Base-by-base conservation (phyloP, 1,140 invertebrate species). In the Acromyrmex charruanus region DNA sequence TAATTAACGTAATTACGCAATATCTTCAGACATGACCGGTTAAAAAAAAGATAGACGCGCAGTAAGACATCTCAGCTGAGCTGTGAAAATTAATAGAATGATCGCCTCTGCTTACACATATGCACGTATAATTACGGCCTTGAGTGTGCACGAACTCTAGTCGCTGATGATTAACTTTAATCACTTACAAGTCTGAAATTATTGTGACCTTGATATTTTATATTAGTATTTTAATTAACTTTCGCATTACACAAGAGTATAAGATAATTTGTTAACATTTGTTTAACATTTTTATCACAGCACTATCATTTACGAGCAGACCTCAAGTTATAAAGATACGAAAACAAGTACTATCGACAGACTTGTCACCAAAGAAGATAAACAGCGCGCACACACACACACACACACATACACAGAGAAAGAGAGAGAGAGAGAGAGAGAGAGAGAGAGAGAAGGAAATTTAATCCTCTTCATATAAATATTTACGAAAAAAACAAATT, bases 121-220 rank as follows among this genome's bases (percentile, higher is more conserved):
- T 39, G 35, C 44, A 44, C 4, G 35, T 14, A 16, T 68, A 68
- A 68, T 68, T 68, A 68, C 12, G 35, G 35, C 12, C 66, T 49
- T 49, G 39, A 69, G 12, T 69, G n/a, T 69, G 5, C 39, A 51
- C 39, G n/a, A 69, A 28, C 39, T 69, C 21, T 69, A 16, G 5
- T 69, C 39, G n/a, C 39, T 69, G n/a, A 69, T 49, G 5, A 2
- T 49, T 69, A 69, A 49, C 39, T 69, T 69, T 69, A 69, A 69
- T 69, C 59, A 63, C 14, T 31, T 49, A 51, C 14, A 49, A 51
- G n/a, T 51, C 21, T 49, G 12, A 25, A 69, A 69, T 3, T 68
- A 68, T 21, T 35, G 35, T 44, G 4, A 28, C 66, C 39, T 49
- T 63, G 25, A 16, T 63, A 16, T 63, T 63, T 68, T 39, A 2